phyloP scores from a whole-genome alignment of 2,113 vertebrate genomes.

The Dasyprocta punctata region DNA sequence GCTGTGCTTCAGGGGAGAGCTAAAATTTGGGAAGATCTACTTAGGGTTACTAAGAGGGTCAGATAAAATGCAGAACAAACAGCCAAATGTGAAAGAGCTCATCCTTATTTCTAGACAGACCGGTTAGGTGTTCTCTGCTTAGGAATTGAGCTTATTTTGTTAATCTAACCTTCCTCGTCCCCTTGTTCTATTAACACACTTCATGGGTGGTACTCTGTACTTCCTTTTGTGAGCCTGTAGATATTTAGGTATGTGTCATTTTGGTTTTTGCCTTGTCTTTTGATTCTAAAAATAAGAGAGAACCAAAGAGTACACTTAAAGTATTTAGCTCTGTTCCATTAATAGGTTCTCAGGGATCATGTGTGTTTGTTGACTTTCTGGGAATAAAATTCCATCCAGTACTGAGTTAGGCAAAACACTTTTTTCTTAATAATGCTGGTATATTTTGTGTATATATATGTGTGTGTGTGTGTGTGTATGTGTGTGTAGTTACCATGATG shows the following conservation, averaged over 20 bases:
- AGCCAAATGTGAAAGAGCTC: neutral
- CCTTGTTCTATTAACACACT: neutral
- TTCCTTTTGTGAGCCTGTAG: neutral
- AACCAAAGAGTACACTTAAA: neutral
- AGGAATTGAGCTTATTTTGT: neutral
- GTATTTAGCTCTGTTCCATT: neutral
- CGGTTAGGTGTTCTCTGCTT: neutral
- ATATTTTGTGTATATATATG: neutral
- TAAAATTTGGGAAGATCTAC: neutral
- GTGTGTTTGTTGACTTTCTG: neutral
- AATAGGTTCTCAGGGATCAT: neutral
- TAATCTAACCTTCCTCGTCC: neutral
- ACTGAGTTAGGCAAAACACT: neutral
- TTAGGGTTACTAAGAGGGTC: neutral
- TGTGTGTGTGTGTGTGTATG: no score
- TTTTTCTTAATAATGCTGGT: neutral
- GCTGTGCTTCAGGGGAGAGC: neutral
- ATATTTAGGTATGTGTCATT: neutral
- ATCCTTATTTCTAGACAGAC: neutral
- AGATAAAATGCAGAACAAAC: neutral
- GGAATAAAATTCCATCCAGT: neutral
- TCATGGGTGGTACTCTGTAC: fast-evolving
- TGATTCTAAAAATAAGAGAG: neutral
- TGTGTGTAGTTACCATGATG: neutral
- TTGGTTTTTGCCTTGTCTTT: neutral